These are phyloP conservation scores for Ibidorhyncha struthersii DNA, from an alignment of 2,113 vertebrate species.

Conservation along the genomic window DNA sequence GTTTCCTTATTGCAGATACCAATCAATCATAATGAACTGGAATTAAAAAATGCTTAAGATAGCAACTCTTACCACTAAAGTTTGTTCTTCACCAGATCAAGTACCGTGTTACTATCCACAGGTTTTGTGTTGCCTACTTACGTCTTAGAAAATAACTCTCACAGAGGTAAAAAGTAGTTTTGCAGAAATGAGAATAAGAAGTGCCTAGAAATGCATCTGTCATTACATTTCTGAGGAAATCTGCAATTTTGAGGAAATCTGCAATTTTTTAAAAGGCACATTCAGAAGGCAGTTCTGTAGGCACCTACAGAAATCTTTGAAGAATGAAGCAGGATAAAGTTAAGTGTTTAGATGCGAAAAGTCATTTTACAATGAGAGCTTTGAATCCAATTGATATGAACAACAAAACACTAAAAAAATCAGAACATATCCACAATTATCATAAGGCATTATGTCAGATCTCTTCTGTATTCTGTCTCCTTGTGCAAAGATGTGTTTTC, in stretches of 20 bases:
- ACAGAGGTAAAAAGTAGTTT: not conserved
- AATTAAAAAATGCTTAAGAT: not conserved
- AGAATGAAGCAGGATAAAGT: not conserved
- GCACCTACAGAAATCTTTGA: too few species aligned
- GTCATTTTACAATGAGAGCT: not conserved
- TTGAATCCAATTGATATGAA: not conserved
- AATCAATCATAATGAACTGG: not conserved
- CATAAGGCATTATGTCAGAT: not conserved
- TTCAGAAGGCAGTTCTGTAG: not conserved
- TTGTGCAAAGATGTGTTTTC: not conserved
- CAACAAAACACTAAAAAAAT: not conserved
- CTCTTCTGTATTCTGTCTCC: not conserved
- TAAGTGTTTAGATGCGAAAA: not conserved
- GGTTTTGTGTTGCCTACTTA: not conserved
- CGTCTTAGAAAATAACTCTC: not conserved
- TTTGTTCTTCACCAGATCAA: not conserved
- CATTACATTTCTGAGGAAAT: not conserved
- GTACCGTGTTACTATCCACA: not conserved
- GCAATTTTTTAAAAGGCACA: not conserved
- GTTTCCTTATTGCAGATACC: not conserved
- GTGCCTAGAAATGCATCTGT: not conserved
- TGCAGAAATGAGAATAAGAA: not conserved
- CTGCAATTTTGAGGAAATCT: not conserved
- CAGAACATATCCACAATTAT: not conserved
- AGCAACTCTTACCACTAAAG: not conserved